Base-by-base conservation (phyloP, 2,113 vertebrate genomes). In the Acrocephalus arundinaceus region DNA sequence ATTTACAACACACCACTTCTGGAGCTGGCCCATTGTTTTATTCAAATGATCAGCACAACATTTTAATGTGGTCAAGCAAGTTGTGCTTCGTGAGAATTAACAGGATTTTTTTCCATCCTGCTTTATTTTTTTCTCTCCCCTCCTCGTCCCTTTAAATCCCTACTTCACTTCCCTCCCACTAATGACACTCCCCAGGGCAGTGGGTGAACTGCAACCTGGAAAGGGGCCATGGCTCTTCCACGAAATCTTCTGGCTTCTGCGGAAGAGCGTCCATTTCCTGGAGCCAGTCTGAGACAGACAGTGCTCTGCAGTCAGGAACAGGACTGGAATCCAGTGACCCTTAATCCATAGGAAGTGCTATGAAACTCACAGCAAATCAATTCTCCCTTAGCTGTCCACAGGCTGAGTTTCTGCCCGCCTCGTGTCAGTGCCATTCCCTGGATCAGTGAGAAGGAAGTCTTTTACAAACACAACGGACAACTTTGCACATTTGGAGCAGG, bases 141-240 rank as follows among this genome's bases (percentile, higher is more conserved):
- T 62, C 59, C 25, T 78, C 18, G 1, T 39, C 37, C 49, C 25
- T 95, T 74, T 67, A 66, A 93, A 71, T 61, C 49, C 85, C 67
- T n/a, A 2, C 13, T 35, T 84, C 43, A 18, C 67, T 90, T 91
- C 63, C 91, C 90, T 91, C 73, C 67, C 84, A 58, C 54, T 78
- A 84, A 58, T 52, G 74, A 67, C 67, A 24, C 12, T 92, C 86
- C 83, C 93, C 25, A 63, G 90, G 68, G 93, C 77, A 89, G 85
- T 14, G 70, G 91, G 73, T 93, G 91, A 97, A 62, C 70, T 93
- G 72, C 85, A 96, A 13, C 49, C 85, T 95, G 86, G 94, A 93
- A 55, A 91, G 28, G 37, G 62, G 85, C 87, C 91, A 89, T 0
- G 10, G 79, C 58, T 95, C 85, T 95, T 96, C 87, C 85, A 89